Evolutionary conservation across 2,888 invertebrate genomes (phyloP).

Genomic region (Leptopilina myrica): DNA sequence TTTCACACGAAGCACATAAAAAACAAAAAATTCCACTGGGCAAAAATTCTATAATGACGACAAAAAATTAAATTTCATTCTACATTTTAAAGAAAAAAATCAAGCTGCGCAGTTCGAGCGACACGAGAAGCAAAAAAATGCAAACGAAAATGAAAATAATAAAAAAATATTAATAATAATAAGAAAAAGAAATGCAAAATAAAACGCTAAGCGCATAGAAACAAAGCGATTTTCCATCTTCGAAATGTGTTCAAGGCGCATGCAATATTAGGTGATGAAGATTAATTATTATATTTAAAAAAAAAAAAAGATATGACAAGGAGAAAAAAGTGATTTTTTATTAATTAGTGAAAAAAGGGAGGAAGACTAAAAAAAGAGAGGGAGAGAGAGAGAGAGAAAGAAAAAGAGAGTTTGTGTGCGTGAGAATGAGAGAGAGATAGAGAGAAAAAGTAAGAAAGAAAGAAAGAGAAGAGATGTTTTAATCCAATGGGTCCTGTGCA

Average conservation of each 20-base stretch:
- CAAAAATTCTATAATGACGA: conserved; percentile 58
- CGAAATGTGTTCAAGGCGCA: conserved; percentile 70
- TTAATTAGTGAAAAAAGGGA: conserved; percentile 28
- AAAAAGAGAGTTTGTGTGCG: too few species aligned
- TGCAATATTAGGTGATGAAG: conserved; percentile 69
- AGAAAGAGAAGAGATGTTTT: conserved; percentile 58
- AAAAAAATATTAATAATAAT: neutral
- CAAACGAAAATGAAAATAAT: conserved; percentile 27
- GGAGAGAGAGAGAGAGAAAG: neutral
- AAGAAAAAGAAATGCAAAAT: conserved; percentile 26
- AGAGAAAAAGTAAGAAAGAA: conserved; percentile 44
- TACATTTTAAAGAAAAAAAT: conserved; percentile 46
- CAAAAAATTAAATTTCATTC: conserved; percentile 40
- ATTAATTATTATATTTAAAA: conserved; percentile 62
- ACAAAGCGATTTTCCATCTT: conserved; percentile 61
- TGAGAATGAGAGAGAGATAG: neutral
- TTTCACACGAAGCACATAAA: conserved; percentile 2
- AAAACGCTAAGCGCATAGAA: conserved; percentile 38
- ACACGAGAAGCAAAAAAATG: conserved; percentile 39
- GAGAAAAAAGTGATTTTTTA: conserved; percentile 43
- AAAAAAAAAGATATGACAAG: conserved; percentile 49
- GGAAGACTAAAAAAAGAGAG: conserved; percentile 22
- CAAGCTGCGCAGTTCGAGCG: conserved; percentile 42
- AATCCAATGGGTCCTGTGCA: conserved; percentile 73
- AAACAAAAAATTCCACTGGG: conserved; percentile 52